Conservation (phyloP, 2,888 invertebrate genomes). For the Autographa pulchrina region DNA sequence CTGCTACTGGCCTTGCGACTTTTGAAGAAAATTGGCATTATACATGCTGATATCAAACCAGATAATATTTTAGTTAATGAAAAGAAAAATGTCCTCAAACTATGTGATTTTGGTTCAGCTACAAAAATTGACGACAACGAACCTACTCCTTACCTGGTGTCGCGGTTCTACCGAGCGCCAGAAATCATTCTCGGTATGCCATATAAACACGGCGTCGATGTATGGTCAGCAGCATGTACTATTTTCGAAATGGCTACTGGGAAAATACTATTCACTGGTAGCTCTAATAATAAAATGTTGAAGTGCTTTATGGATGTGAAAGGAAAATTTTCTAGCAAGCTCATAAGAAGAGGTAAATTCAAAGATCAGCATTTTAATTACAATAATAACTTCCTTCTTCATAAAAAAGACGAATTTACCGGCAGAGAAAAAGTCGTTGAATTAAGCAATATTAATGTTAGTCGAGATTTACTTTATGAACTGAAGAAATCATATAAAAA, state of each 20-base stretch:
- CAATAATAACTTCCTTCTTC: constrained; percentile 98
- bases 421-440: constrained; percentile 98
- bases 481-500: constrained; percentile 94
- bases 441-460: constrained; percentile 94
- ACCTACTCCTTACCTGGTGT: constrained; percentile 99
- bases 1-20: constrained; percentile 97
- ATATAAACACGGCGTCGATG: constrained; percentile 98
- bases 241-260: constrained; percentile 99
- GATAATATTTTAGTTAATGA: constrained; percentile 99
- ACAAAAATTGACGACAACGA: constrained; percentile 97
- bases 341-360: constrained; percentile 97
- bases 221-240: constrained; percentile 99
- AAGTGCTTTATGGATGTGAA: constrained; percentile 99
- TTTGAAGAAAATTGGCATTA: constrained; percentile 97
- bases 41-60: constrained; percentile 99
- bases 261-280: constrained; percentile 98
- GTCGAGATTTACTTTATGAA: constrained; percentile 96
- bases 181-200: constrained; percentile 99
- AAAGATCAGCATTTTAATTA: constrained; percentile 99
- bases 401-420: constrained; percentile 99
- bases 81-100: constrained; percentile 97
- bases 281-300: constrained; percentile 99
- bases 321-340: constrained; percentile 98
- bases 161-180: constrained; percentile 99
- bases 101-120: constrained; percentile 99